Base-by-base conservation (phyloP, 1,140 invertebrate species). In the Trichoplusia ni region DNA sequence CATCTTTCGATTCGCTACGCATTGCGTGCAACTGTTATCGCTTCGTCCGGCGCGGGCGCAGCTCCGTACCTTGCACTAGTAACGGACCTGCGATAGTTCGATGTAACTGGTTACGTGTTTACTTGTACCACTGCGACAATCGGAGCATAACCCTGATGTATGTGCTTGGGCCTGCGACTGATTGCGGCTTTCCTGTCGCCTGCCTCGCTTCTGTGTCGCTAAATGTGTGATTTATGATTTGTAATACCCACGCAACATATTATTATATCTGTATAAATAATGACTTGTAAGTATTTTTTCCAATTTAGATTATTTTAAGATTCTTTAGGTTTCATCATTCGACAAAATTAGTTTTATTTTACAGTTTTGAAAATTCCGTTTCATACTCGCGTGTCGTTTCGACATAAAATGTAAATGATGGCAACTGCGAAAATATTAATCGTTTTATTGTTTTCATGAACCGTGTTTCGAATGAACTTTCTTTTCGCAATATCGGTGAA, bases 71-170 rank as follows among this genome's bases (percentile, higher is more conserved):
- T 42, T 37, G 37, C 27, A 49, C 44, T 13, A 4, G 13, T 29
- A 18, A 61, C 59, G 31, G 16, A 18, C 38, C 19, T 21, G 14
- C 9, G 29, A 58, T 49, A 27, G 25, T 19, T 18, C 16, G 38
- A 58, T 31, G 44, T 38, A 51, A 51, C 31, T 38, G 29, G 40
- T 61, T 49, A 61, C 33, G 46, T 49, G 46, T 61, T 42, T 61
- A 18, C 37, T 27, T 46, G 59, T 21, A 38, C 8, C 14, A 19
- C n/a, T 37, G 19, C 27, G 25, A 63, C 60, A 63, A 63, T 63
- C 37, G 60, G 60, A 16, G 35, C 60, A 35, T 42, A 40, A 53
- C 47, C 4, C 13, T 46, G 31, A 44, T 27, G n/a, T 19, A 14
- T 31, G 7, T 49, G 18, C 11, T 6, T n/a, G 25, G 19, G 29